phyloP scores from a whole-genome alignment of 1,140 invertebrate genomes.

The Acromyrmex heyeri region DNA sequence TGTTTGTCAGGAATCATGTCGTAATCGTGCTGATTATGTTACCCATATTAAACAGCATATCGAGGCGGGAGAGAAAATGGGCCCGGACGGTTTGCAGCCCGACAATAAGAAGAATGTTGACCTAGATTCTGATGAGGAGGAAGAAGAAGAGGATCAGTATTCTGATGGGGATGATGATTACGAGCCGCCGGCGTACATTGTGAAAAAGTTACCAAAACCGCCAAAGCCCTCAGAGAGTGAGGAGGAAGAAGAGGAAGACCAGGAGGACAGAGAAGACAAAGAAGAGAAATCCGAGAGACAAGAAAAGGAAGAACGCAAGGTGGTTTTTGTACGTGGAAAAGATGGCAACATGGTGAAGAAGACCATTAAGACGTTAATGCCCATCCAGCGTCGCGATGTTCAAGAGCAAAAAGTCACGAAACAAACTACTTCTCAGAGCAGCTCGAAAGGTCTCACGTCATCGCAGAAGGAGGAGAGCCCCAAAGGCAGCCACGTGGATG shows the following conservation, averaged over 20 bases:
- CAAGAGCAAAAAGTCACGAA: slow-evolving; percentile 71
- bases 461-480: slow-evolving; percentile 68
- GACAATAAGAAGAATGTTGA: slow-evolving; percentile 82
- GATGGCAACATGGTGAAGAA: slow-evolving; percentile 85
- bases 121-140: slow-evolving; percentile 81
- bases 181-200: slow-evolving; percentile 83
- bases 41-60: slow-evolving; percentile 86
- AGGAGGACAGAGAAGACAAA: slow-evolving; percentile 72
- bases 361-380: slow-evolving; percentile 85
- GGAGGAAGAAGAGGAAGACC: slow-evolving; percentile 46
- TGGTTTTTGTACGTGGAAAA: slow-evolving; percentile 83
- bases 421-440: slow-evolving; percentile 60
- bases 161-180: slow-evolving; percentile 84
- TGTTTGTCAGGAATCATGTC: slow-evolving; percentile 85
- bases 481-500: slow-evolving; percentile 77
- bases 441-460: slow-evolving; percentile 64
- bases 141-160: slow-evolving; percentile 83
- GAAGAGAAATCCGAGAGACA: slow-evolving; percentile 73
- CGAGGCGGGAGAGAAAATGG: slow-evolving; percentile 86
- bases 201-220: slow-evolving; percentile 81
- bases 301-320: slow-evolving; percentile 81
- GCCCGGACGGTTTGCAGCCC: slow-evolving; percentile 83
- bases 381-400: slow-evolving; percentile 80
- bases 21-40: slow-evolving; percentile 85
- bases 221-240: slow-evolving; percentile 53